Evolutionary conservation across 2,888 invertebrate species (phyloP), one percentile per base, ranked within the genome.

Genomic region (Diarsia dahlii): DNA sequence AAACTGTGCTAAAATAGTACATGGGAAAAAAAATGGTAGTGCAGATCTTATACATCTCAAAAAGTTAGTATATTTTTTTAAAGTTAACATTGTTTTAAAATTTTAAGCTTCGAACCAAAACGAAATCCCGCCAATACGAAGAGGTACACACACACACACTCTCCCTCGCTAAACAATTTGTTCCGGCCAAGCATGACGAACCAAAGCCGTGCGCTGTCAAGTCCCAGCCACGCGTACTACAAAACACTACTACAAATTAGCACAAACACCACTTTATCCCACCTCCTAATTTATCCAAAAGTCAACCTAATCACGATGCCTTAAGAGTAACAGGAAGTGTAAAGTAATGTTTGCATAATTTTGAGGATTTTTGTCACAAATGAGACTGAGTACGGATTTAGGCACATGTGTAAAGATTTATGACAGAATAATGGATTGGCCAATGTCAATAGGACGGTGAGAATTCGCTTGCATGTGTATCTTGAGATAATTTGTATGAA

Each of bases 131-230:
- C 69, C 48, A 76, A 56, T 80, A 70, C 54, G 69, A 60, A 13
- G 58, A 71, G 62, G 54, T 50, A 50, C 69, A 85, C 83, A 79
- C 80, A 91, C 78, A 73, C 71, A 78, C 84, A 85, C 82, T 86
- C 91, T 93, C 94, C 93, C 93, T 90, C 89, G 91, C 90, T 91
- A 93, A 92, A 93, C 91, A 94, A 96, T 96, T 96, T 90, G 96
- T 96, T 96, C 94, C 95, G 94, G 93, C 92, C 91, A 89, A 93
- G 95, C 95, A 92, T 95, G 91, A 91, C 96, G 93, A 96, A 96
- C 94, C 91, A 88, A 89, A 91, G 90, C 90, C 92, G 92, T 89
- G 90, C 93, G 92, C 91, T 91, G 93, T 94, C 94, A 94, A 94
- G 93, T 94, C 94, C 90, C 89, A 88, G 94, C 92, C 95, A 95